Conservation (phyloP, 2,888 invertebrate genomes). For the Sipha maydis region DNA sequence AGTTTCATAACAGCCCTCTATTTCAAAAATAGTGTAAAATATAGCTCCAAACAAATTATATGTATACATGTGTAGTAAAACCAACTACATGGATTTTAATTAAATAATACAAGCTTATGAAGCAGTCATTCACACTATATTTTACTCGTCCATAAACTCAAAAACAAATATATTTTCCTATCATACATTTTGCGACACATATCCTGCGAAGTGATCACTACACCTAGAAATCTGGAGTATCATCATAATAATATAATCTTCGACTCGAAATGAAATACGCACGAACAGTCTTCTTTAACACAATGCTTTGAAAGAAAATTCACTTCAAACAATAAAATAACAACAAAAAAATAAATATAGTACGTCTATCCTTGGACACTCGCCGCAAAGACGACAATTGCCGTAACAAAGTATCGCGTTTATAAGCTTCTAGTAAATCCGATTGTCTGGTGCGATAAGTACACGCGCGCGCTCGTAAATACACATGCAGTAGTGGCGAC, state of each 20-base stretch:
- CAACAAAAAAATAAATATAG: background rate
- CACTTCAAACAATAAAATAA: constrained; percentile 20
- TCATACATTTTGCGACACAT: background rate
- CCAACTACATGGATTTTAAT: no score
- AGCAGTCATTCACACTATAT: no score
- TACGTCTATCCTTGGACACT: background rate
- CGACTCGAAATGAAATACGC: background rate
- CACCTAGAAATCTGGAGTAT: background rate
- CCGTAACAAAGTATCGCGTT: constrained; percentile 18
- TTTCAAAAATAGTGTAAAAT: no score
- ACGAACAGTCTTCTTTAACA: background rate
- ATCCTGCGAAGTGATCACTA: background rate
- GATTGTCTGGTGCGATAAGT: constrained; percentile 56
- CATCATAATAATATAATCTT: background rate
- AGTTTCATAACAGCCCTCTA: no score
- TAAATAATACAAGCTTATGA: no score
- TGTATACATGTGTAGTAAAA: no score
- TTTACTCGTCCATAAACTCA: no score
- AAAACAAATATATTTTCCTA: no score
- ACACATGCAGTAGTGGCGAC: constrained; percentile 6
- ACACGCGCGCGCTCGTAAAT: background rate
- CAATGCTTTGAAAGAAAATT: constrained; percentile 7
- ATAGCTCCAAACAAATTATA: no score
- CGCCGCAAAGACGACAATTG: background rate
- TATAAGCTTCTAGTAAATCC: background rate